These are phyloP conservation scores for Cranoglanis bouderius DNA, from an alignment of 2,113 vertebrate species.

Conservation along the genomic window DNA sequence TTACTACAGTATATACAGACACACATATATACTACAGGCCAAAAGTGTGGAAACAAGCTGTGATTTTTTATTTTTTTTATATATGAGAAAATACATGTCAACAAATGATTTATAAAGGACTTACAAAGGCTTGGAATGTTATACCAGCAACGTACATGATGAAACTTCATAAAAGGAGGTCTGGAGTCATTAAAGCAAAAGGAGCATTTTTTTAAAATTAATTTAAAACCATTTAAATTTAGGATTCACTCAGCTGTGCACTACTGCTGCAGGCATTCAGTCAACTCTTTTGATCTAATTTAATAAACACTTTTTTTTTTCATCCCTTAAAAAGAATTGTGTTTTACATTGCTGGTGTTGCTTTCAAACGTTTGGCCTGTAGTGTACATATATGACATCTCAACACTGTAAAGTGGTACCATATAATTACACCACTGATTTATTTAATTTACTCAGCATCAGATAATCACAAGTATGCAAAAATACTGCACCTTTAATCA, in stretches of 20 bases:
- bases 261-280: neutral
- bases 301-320: neutral
- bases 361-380: slow-evolving; percentile 16
- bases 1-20: neutral
- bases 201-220: neutral
- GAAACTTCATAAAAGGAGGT: neutral
- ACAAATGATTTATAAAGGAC: neutral
- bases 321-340: neutral
- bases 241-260: neutral
- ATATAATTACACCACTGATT: neutral
- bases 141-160: neutral
- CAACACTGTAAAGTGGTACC: neutral
- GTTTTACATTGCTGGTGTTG: neutral
- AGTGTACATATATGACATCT: slow-evolving; percentile 8
- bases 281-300: neutral
- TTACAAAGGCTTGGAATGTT: neutral
- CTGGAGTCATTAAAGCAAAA: neutral
- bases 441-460: neutral
- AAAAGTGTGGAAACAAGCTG: slow-evolving; percentile 7
- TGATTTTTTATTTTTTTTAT: neutral
- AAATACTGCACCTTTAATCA: slow-evolving; percentile 13
- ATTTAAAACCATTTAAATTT: neutral
- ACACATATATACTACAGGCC: slow-evolving; percentile 22
- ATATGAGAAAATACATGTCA: neutral
- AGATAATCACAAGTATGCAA: neutral